Percentiles rank a stretch among this genome's conserved stretches.
phyloP scores from a whole-genome alignment of 2,888 invertebrate species.

The Colostygia pectinataria region DNA sequence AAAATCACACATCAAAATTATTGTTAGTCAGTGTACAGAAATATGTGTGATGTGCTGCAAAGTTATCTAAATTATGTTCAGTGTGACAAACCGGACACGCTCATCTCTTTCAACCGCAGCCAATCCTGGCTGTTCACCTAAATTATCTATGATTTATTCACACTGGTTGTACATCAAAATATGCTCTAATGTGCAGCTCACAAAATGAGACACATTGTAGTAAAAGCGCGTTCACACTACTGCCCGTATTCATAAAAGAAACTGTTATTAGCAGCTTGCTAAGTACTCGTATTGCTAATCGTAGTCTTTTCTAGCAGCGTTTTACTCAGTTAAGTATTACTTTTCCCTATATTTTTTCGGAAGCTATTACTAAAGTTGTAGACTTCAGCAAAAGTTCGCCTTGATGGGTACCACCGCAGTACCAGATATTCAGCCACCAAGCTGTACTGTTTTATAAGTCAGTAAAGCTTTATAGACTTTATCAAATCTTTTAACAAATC shows the following conservation, averaged over 20 bases:
- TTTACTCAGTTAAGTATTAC: too few species aligned
- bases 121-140: constrained; percentile 6
- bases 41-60: neutral
- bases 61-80: neutral
- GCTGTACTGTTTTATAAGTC: too few species aligned
- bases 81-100: constrained; percentile 2
- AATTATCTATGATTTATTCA: constrained; percentile 20
- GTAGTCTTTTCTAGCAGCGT: too few species aligned
- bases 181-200: constrained; percentile 7
- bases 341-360: too few species aligned
- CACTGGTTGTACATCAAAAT: constrained; percentile 17
- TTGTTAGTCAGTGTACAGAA: neutral
- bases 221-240: neutral
- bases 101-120: constrained; percentile 10
- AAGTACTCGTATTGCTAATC: too few species aligned
- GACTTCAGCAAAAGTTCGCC: too few species aligned
- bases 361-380: too few species aligned
- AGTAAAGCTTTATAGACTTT: too few species aligned
- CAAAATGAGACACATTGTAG: neutral
- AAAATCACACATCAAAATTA: neutral
- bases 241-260: too few species aligned
- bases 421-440: too few species aligned
- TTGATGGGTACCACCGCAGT: too few species aligned
- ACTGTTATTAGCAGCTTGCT: neutral
- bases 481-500: too few species aligned